A percentile compares a stretch with the other conserved stretches of the same genome.
Evolutionary conservation across 2,888 invertebrate genomes (phyloP).

Genomic region (Geophilus truncorum): DNA sequence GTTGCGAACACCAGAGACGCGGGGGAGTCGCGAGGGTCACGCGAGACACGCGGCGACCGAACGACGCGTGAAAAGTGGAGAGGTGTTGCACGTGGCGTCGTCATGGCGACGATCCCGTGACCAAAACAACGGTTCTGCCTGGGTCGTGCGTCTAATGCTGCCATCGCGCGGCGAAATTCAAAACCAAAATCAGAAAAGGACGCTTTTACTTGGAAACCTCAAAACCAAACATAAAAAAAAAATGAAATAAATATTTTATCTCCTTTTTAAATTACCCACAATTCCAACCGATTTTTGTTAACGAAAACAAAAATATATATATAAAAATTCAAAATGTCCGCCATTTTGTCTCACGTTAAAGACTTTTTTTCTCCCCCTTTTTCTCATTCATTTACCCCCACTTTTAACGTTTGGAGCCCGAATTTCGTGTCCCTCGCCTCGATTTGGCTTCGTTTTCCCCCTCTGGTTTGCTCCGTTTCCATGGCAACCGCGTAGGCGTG

Average conservation of each 20-base stretch:
- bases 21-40: not conserved
- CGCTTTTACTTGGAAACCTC: too few species aligned
- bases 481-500: constrained; percentile 14
- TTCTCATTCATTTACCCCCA: too few species aligned
- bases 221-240: not conserved
- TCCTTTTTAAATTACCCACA: too few species aligned
- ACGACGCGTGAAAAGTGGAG: not conserved
- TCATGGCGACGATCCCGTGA: not conserved
- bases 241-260: too few species aligned
- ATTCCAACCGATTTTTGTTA: too few species aligned
- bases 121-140: not conserved
- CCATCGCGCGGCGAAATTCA: not conserved
- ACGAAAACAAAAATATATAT: too few species aligned
- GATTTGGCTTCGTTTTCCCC: not conserved
- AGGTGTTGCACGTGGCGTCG: constrained; percentile 16
- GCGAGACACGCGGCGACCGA: not conserved
- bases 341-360: too few species aligned
- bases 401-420: not conserved
- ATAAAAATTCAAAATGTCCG: too few species aligned
- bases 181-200: not conserved
- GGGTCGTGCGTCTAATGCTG: not conserved
- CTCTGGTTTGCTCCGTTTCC: constrained; percentile 21
- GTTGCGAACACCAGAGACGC: too few species aligned
- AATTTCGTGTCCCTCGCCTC: too few species aligned
- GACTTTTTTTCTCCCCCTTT: too few species aligned